phyloP scores from a whole-genome alignment of 1,140 invertebrate species.

The Meteorus sp. region DNA sequence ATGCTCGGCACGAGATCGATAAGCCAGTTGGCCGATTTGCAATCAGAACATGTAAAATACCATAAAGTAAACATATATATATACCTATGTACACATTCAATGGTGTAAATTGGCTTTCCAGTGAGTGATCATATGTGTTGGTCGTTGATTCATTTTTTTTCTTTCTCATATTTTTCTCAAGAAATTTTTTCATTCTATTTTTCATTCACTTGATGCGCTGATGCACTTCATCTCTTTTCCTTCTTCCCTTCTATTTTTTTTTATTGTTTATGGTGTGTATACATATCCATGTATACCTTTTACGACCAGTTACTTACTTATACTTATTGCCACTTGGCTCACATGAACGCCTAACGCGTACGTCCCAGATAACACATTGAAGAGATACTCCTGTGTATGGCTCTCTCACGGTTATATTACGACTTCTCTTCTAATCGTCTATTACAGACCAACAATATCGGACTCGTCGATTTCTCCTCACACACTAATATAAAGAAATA shows the following conservation, averaged over 20 bases:
- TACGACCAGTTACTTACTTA: no score
- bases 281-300: no score
- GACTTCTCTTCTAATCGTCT: neutral
- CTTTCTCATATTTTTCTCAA: no score
- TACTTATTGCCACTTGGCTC: no score
- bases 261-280: no score
- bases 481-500: conserved; percentile 7
- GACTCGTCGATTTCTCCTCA: conserved; percentile 16
- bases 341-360: neutral
- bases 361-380: neutral
- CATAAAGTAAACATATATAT: no score
- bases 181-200: conserved; percentile 8
- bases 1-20: neutral
- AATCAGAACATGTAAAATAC: conserved; percentile 33
- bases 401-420: no score
- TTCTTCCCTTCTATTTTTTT: no score
- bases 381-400: no score
- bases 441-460: no score
- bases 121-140: conserved; percentile 49
- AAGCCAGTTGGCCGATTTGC: neutral
- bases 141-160: conserved; percentile 12
- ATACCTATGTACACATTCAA: no score
- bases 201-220: conserved; percentile 22
- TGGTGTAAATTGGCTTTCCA: conserved; percentile 52
- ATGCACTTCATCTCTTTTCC: neutral